Base-by-base conservation (phyloP, 2,113 vertebrate species). In the Copsychus sechellarum region DNA sequence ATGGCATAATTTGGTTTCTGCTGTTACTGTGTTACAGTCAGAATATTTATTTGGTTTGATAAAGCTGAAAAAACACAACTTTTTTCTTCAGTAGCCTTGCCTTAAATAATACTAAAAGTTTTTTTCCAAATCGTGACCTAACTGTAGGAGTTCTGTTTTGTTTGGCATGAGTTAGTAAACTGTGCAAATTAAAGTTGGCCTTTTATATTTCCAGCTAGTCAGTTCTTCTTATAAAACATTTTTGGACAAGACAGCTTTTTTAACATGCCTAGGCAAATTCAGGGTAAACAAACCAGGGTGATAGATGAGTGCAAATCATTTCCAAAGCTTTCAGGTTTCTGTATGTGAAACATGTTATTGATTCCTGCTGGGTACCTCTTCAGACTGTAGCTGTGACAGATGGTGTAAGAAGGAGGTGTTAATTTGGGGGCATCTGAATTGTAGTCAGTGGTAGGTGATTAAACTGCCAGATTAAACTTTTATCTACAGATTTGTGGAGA, bases 381-480 rank as follows among this genome's bases (percentile, higher is more conserved):
- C 26, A 60, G 42, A 25, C 7, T 40, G 51, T 83, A 38, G 21
- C 74, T 62, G 45, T 84, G 88, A 60, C 92, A 92, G 85, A 83
- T 92, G 92, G 85, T 8, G 2, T 51, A 17, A 92, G 85, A 8
- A 91, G 85, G 81, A 86, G 53, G 92, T 92, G 92, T 86, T 92
- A 81, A 51, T 77, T 14, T 36, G 56, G 53, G 88, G 82, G 25
- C 38, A 17, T 58, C 42, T n/a, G 72, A 88, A 62, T 36, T 54
- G 76, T 74, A 94, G 86, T 90, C 80, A 84, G 76, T 0, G 1
- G 17, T 51, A 66, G 80, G 80, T 86, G 88, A 57, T 83, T 54
- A 58, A 83, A 34, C 29, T 78, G 38, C 42, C 65, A 67, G 51
- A 67, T 82, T 23, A 79, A 95, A 69, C 83, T 88, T 90, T 77